Evolutionary conservation across 2,797 vertebrate species (phyloP), one percentile per base, ranked within the genome.

Genomic region (Sarcoramphus papa): DNA sequence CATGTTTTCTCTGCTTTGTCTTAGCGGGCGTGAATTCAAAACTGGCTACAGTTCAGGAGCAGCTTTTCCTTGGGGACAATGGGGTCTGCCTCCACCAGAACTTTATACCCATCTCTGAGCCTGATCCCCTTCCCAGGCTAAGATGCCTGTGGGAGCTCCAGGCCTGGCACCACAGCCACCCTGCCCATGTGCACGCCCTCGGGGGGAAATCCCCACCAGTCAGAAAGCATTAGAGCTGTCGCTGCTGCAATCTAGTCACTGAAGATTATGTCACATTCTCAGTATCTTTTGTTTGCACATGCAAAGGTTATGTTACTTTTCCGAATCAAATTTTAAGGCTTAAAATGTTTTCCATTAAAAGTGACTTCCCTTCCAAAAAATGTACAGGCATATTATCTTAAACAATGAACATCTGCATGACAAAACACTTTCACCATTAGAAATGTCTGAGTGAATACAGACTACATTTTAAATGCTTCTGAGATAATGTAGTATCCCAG

Each of bases 91-190:
- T 94, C 31, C 64, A 51, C 10, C 37, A 48, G 68, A 64, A 30
- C 43, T 67, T 8, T n/a, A 51, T 7, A 8, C 14, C 35, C 28
- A 3, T 27, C 13, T 73, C 15, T 2, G 7, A 64, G 24, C 14
- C 33, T 8, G 8, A 21, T 62, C 13, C 31, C 11, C 10, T 54
- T 76, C 43, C 48, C 2, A 0, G 2, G 17, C 12, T 50, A 2
- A 25, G 33, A 40, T 72, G 14, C 33, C 59, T 1, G 1, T 28
- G 62, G 24, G 17, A 63, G 19, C 59, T 80, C 7, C 30, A 33
- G 54, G 20, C 40, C 54, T 50, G 47, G 35, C 1, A 2, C 41
- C 18, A 7, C 63, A 20, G 22, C 20, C 41, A n/a, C 11, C 10
- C 22, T 76, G 41, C 24, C 48, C 7, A 1, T 4, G 5, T 28